phyloP scores from a whole-genome alignment of 92 coral and sea anemone species.

The Meandrina meandrites region DNA sequence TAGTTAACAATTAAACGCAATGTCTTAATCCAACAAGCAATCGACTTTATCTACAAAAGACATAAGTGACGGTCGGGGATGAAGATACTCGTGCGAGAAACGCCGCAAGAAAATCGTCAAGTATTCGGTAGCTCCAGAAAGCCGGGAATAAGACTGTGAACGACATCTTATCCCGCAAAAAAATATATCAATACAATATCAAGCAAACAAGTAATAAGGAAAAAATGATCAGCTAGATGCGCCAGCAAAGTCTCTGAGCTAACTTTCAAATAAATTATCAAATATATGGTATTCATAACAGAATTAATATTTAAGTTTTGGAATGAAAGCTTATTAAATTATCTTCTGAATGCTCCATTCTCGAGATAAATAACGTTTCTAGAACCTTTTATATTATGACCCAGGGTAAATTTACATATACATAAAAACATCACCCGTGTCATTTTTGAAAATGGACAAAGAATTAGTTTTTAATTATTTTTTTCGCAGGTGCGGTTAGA shows the following conservation, averaged over 20 bases:
- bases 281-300: background rate
- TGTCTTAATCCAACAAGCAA: background rate
- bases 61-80: background rate
- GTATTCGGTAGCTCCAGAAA: background rate
- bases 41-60: background rate
- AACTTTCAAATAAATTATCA: background rate
- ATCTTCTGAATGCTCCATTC: background rate
- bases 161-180: background rate
- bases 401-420: background rate
- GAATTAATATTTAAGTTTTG: background rate
- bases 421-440: background rate
- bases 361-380: background rate
- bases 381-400: background rate
- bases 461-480: background rate
- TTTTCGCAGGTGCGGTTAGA: background rate
- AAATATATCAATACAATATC: background rate
- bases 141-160: background rate
- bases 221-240: background rate
- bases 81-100: background rate
- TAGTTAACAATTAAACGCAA: background rate
- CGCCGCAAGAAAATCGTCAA: background rate
- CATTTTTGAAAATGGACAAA: constrained; percentile 9
- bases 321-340: background rate
- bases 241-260: background rate
- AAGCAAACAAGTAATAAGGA: background rate